phyloP scores from a whole-genome alignment of 2,797 vertebrate genomes.

The Aplochiton taeniatus region DNA sequence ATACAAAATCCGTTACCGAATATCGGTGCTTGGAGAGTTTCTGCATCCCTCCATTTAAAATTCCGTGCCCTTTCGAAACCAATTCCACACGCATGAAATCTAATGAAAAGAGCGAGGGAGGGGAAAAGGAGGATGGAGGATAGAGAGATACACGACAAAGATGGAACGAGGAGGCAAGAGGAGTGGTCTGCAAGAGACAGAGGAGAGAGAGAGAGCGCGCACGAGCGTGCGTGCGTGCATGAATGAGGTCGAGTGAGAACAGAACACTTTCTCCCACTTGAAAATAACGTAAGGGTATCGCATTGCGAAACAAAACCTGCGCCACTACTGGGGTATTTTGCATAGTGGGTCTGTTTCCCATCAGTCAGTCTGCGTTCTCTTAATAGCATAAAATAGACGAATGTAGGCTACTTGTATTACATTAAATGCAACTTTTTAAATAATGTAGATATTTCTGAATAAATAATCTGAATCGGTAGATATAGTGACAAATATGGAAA shows the following conservation, averaged over 20 bases:
- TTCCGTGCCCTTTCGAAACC: constrained; percentile 31
- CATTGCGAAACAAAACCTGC: too few species aligned
- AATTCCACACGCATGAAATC: constrained; percentile 42
- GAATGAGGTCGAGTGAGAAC: neutral
- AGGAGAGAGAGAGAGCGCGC: neutral
- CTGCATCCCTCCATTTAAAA: neutral
- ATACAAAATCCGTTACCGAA: neutral
- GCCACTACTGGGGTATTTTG: too few species aligned
- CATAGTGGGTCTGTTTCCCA: too few species aligned
- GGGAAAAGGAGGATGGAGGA: constrained; percentile 14
- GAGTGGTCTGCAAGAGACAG: constrained; percentile 10
- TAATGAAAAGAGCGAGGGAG: constrained; percentile 36
- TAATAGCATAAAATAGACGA: too few species aligned
- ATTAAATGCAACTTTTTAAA: too few species aligned
- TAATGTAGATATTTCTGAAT: too few species aligned
- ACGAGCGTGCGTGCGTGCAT: constrained; percentile 3
- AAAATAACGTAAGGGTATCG: too few species aligned
- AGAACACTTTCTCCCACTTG: neutral
- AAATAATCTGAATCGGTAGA: too few species aligned
- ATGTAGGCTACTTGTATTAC: too few species aligned
- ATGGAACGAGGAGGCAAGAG: constrained; percentile 22
- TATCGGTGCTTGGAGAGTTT: neutral
- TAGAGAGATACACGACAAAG: constrained; percentile 10
- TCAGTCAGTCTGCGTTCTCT: too few species aligned
- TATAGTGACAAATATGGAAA: too few species aligned